phyloP scores from a whole-genome alignment of 2,888 invertebrate genomes.

The Aporophyla lueneburgensis region DNA sequence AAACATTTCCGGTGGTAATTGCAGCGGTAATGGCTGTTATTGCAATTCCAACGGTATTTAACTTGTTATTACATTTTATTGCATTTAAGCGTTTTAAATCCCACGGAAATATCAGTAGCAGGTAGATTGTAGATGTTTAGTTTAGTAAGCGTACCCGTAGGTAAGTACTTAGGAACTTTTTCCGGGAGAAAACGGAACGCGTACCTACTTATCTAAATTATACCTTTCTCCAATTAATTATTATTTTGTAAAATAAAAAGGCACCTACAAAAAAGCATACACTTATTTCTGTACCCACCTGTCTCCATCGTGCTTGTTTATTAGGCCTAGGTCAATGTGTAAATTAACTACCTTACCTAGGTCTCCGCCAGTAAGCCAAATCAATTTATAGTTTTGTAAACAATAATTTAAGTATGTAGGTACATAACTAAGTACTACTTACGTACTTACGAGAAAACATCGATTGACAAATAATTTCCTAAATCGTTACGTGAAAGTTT shows the following conservation, averaged over 20 bases:
- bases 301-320: not conserved
- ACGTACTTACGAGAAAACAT: not conserved
- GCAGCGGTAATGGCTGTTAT: not conserved
- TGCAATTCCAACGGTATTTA: not conserved
- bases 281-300: not conserved
- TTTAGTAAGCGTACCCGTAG: too few relatives aligned
- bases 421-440: too few relatives aligned
- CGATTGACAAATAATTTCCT: not conserved
- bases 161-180: too few relatives aligned
- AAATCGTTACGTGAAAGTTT: conserved; percentile 22
- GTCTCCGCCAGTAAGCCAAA: not conserved
- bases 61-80: not conserved
- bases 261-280: not conserved
- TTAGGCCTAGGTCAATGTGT: not conserved
- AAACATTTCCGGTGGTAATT: conserved; percentile 28
- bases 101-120: too few relatives aligned
- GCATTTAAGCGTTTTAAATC: too few relatives aligned
- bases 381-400: not conserved
- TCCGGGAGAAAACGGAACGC: too few relatives aligned
- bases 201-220: too few relatives aligned
- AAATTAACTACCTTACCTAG: not conserved
- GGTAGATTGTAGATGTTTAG: too few relatives aligned
- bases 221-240: too few relatives aligned
- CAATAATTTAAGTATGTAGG: not conserved
- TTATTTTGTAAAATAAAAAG: not conserved